phyloP scores from a whole-genome alignment of 2,797 vertebrate species.

The Corythornis leucogaster region DNA sequence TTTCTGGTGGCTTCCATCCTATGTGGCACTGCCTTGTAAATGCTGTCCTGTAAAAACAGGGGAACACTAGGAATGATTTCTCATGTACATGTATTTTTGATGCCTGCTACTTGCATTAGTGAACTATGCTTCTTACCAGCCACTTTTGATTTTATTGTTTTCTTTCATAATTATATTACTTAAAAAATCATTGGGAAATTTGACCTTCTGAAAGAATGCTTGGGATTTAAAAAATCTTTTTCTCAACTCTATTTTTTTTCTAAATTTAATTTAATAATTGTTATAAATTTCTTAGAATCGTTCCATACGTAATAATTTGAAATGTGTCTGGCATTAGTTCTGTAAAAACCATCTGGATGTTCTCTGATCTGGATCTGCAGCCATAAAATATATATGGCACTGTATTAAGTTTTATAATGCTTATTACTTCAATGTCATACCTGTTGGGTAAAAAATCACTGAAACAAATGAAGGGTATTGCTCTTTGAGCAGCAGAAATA shows the following conservation, averaged over 20 bases:
- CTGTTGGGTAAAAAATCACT: constrained; percentile 63
- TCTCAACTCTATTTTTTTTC: neutral
- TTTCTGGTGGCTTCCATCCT: constrained; percentile 36
- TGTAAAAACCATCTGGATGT: constrained; percentile 64
- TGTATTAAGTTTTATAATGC: constrained; percentile 69
- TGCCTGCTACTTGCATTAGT: neutral
- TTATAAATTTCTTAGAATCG: constrained; percentile 22
- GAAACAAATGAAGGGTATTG: constrained; percentile 34
- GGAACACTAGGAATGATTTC: neutral
- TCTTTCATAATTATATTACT: neutral
- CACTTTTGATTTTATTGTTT: neutral
- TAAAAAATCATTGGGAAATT: neutral
- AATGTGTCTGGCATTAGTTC: constrained; percentile 38
- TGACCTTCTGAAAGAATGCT: neutral
- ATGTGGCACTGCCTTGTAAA: neutral
- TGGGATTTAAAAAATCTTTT: neutral
- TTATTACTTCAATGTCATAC: constrained; percentile 58
- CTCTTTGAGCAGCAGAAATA: constrained; percentile 66
- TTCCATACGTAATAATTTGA: constrained; percentile 25
- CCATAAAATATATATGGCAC: constrained; percentile 62
- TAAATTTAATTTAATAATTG: constrained; percentile 2
- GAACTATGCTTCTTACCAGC: neutral
- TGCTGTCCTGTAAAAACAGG: neutral
- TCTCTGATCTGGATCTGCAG: constrained; percentile 60
- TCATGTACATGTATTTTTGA: neutral